Evolutionary conservation across 2,113 vertebrate species (phyloP), one percentile per base, ranked within the genome.

Genomic region (Indicator indicator): DNA sequence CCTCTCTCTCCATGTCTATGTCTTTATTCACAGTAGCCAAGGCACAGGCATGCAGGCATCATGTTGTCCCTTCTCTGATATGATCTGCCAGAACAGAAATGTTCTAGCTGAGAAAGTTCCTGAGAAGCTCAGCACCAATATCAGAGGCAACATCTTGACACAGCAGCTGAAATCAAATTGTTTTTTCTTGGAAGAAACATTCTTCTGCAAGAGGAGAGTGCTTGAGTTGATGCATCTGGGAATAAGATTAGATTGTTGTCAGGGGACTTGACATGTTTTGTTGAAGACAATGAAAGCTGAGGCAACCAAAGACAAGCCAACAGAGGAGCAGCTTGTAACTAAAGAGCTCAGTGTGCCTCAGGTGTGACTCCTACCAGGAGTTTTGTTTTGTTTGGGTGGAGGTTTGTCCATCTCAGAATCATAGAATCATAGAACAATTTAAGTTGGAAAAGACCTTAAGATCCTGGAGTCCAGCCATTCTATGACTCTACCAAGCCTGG

Each of bases 241-340:
- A 89, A 55, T 50, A 62, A 93, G 92, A 93, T 93, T 67, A 89
- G 89, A 96, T 93, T 56, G 55, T 94, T 93, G 83, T 90, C 86
- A 48, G 67, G 42, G 55, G 60, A n/a, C 90, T 83, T 48, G 20
- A 50, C 73, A 44, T 32, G 2, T 82, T 86, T 58, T 84, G 71
- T 63, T 80, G 93, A 83, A 91, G 78, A 52, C 50, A 70, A 28
- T 1, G 18, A 72, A 56, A 68, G 64, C 42, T 5, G 27, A 70
- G 60, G 69, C 52, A 64, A 12, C 68, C 28, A 21, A 18, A 38
- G 5, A 28, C 2, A 92, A 76, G 78, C 30, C 87, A 27, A 64
- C 33, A 76, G 71, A 73, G 54, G n/a, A 89, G 71, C 40, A 16
- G 84, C 71, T 74, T 63, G 65, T 18, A 42, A 42, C 87, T 67